phyloP scores from a whole-genome alignment of 2,797 vertebrate species.

The Enteromius thamalakanensis region DNA sequence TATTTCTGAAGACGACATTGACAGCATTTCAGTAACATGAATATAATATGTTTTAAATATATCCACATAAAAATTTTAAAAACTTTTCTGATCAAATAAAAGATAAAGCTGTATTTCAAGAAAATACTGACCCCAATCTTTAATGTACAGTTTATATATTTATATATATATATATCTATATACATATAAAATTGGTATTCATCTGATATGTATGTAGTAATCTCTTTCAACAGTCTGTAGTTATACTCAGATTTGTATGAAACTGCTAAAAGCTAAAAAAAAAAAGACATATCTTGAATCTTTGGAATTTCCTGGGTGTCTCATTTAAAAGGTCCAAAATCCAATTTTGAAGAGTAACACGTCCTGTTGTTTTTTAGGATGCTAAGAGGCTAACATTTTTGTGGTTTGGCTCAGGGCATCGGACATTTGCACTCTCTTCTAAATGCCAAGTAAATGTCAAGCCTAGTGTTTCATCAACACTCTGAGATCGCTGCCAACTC shows the following conservation, averaged over 20 bases:
- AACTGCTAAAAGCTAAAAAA: not conserved
- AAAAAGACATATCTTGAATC: not conserved
- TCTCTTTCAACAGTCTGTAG: not conserved
- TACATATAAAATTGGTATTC: not conserved
- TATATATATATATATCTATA: no score
- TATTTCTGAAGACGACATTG: not conserved
- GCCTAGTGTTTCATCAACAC: conserved; percentile 51
- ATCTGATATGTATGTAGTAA: not conserved
- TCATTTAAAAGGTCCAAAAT: conserved; percentile 23
- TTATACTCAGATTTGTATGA: not conserved
- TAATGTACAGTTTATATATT: not conserved
- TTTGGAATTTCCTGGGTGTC: not conserved
- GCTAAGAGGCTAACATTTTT: conserved; percentile 26
- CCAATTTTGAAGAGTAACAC: not conserved
- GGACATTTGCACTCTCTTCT: conserved; percentile 27
- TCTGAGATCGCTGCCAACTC: conserved; percentile 34
- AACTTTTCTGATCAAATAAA: not conserved
- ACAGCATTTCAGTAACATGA: not conserved
- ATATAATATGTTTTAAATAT: not conserved
- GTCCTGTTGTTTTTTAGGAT: conserved; percentile 12
- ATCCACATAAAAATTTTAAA: not conserved
- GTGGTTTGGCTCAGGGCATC: conserved; percentile 43
- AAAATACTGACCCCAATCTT: not conserved
- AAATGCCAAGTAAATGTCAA: conserved; percentile 57
- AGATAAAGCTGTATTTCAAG: not conserved